Evolutionary conservation across 1,140 invertebrate genomes (phyloP).

Genomic region (Aphelinus atriplicis): DNA sequence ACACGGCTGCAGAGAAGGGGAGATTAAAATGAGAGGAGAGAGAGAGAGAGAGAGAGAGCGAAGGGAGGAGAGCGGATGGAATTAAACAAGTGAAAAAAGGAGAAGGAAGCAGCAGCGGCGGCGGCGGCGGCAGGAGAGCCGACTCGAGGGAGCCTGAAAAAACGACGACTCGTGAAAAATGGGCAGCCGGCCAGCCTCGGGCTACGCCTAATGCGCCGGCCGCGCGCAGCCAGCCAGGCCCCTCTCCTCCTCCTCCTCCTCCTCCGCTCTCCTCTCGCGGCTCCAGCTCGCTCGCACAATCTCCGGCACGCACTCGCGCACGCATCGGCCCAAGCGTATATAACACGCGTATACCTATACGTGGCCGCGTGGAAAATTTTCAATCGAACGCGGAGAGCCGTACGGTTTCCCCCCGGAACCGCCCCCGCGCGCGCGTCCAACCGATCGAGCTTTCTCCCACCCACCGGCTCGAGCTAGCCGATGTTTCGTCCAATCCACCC

Average conservation of each 20-base stretch:
- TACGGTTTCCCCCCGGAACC: too few relatives aligned
- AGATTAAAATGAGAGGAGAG: constrained; percentile 33
- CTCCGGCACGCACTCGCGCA: constrained; percentile 5
- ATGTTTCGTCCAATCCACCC: too few relatives aligned
- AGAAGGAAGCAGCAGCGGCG: constrained; percentile 50
- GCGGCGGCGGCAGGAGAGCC: constrained; percentile 51
- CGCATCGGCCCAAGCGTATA: constrained; percentile 12
- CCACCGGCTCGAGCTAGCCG: too few relatives aligned
- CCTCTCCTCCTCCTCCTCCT: constrained; percentile 39
- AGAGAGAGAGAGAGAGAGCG: not conserved
- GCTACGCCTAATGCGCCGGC: constrained; percentile 57
- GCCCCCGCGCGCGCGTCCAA: too few relatives aligned
- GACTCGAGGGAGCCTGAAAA: constrained; percentile 35
- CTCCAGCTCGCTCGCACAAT: constrained; percentile 4
- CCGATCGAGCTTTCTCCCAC: too few relatives aligned
- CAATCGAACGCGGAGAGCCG: constrained; percentile 22
- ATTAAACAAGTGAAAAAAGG: constrained; percentile 53
- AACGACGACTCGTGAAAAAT: constrained; percentile 63
- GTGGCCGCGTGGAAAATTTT: constrained; percentile 37
- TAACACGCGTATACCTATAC: not conserved
- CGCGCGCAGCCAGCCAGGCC: constrained; percentile 50
- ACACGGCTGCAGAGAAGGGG: not conserved
- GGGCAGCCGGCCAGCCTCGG: constrained; percentile 60
- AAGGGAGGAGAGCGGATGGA: constrained; percentile 23
- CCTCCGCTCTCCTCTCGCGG: constrained; percentile 2